phyloP scores from a whole-genome alignment of 2,888 invertebrate genomes.

The Dynastes grantii region DNA sequence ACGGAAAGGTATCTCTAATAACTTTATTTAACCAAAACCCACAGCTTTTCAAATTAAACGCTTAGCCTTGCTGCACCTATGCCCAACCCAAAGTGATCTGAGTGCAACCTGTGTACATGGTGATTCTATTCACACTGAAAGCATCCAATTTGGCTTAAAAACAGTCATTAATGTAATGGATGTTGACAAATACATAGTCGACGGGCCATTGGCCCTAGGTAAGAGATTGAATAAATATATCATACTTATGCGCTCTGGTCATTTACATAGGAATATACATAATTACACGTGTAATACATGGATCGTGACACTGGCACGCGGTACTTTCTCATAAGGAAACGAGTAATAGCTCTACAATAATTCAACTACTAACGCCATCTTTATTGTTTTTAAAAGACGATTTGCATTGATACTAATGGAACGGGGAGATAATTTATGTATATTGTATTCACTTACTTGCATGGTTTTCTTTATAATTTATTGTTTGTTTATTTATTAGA shows the following conservation, averaged over 20 bases:
- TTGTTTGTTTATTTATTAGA: conserved; percentile 11
- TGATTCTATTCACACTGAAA: conserved; percentile 45
- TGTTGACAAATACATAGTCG: conserved; percentile 57
- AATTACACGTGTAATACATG: conserved; percentile 59
- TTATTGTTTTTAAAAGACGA: conserved; percentile 38
- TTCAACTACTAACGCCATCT: conserved; percentile 14
- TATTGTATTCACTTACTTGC: neutral
- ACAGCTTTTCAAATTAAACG: conserved; percentile 33
- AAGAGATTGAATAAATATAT: conserved; percentile 56
- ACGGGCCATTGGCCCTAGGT: conserved; percentile 53
- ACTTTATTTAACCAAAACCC: conserved; percentile 37
- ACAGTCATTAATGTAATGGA: conserved; percentile 57
- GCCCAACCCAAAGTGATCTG: conserved; percentile 45
- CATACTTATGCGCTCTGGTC: conserved; percentile 54
- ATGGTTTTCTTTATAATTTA: neutral
- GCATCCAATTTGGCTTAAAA: conserved; percentile 54
- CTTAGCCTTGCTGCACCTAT: conserved; percentile 40
- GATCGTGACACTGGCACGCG: conserved; percentile 56
- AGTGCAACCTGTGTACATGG: conserved; percentile 34
- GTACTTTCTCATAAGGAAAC: conserved; percentile 35
- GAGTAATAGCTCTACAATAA: conserved; percentile 30
- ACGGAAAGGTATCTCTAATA: conserved; percentile 12
- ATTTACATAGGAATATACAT: conserved; percentile 60
- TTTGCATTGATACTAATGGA: conserved; percentile 17
- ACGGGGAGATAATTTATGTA: neutral